Conservation (phyloP, 30 jellyfish, hydroid and myxozoan species). For the Calvadosia cruxmelitensis region DNA sequence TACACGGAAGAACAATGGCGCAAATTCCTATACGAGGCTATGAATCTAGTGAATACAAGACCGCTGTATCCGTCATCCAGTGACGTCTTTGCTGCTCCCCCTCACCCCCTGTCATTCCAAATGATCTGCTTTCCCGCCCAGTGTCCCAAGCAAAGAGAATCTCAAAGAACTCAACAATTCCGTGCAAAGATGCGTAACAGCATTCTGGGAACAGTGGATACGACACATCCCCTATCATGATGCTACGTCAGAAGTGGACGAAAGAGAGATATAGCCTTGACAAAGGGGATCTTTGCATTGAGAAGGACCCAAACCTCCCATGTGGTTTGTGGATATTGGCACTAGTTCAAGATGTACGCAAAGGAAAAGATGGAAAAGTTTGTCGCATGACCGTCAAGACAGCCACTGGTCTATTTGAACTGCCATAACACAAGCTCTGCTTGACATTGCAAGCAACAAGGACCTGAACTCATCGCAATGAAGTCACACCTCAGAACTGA, state of each 20-base stretch:
- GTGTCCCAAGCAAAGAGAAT: no score
- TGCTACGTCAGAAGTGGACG: neutral
- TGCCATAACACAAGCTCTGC: neutral
- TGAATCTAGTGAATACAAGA: neutral
- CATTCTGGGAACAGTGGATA: neutral
- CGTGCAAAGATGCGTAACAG: neutral
- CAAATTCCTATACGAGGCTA: neutral
- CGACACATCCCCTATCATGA: neutral
- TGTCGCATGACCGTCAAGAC: neutral
- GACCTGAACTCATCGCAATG: no score
- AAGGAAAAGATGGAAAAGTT: neutral
- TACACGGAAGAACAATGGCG: constrained; percentile 1
- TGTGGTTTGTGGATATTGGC: neutral
- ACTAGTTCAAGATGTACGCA: neutral
- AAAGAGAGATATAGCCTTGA: neutral
- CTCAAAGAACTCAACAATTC: neutral
- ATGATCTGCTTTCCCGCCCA: no score
- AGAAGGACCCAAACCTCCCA: no score
- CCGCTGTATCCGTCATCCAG: neutral
- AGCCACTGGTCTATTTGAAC: neutral
- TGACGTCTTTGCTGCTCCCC: neutral
- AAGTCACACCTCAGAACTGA: no score
- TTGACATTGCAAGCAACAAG: no score
- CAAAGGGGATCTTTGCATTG: neutral
- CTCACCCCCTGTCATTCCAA: no score